Evolutionary conservation across 2,113 vertebrate genomes (phyloP), one percentile per base, ranked within the genome.

Genomic region (Zapus hudsonius): DNA sequence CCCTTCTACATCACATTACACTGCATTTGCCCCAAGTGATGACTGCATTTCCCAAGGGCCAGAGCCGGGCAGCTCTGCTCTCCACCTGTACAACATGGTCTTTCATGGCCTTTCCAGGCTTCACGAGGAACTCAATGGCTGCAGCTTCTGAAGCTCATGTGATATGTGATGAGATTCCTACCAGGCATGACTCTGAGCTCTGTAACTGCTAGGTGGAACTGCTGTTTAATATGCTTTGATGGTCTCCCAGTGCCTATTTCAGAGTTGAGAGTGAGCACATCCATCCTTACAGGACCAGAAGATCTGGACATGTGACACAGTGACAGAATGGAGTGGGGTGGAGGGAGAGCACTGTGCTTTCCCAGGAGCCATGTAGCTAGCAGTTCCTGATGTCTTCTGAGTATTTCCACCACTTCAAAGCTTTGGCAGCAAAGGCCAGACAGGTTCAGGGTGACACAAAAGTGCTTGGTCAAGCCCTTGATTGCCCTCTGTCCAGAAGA

Each of bases 141-240:
- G 88, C 88, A 93, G 95, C 93, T 87, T 95, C 52, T 93, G 95
- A 91, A 72, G 92, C 89, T 93, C 8, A 22, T 75, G 90, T 96
- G 95, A 96, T 8, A 22, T 75, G 90, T 96, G 95, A 96, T 95
- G 91, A 82, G 95, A 96, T 90, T 93, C 95, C 97, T 94, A 87
- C 94, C 93, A 96, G 92, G 94, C 75, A 92, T 5, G 52, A 85
- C 92, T 96, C 73, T 67, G 84, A 95, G 97, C 93, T 90, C 89
- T 85, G 13, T 90, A 95, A 97, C 89, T 86, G 81, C 69, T 82
- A 79, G 97, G 90, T 2, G 38, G 94, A 97, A 95, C 73, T 80
- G 91, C 27, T 16, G 70, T 74, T 97, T 97, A 96, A 97, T 86
- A 91, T 20, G 90, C 89, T 92, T 94, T 95, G 94, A 96, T 93